Evolutionary conservation across 2,113 vertebrate genomes (phyloP).

Genomic region (Micronycteris hirsuta): DNA sequence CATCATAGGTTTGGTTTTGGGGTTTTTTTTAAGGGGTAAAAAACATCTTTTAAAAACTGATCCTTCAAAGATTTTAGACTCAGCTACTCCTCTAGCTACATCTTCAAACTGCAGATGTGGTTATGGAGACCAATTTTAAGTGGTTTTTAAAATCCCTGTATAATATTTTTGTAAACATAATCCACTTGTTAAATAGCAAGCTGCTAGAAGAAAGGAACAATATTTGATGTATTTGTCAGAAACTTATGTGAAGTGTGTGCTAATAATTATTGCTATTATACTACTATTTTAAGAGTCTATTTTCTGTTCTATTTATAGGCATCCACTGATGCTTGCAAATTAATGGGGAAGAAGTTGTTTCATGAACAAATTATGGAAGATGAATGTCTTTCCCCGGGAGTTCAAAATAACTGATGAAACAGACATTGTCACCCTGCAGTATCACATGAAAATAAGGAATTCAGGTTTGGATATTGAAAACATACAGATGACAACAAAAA

Average conservation of each 20-base stretch:
- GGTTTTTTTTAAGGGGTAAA: neutral
- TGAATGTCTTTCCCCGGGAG: slow-evolving; percentile 52
- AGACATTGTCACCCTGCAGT: slow-evolving; percentile 77
- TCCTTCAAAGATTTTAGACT: neutral
- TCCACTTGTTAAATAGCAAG: slow-evolving; percentile 33
- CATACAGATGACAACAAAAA: neutral
- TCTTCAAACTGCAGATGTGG: slow-evolving; percentile 25
- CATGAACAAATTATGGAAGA: slow-evolving; percentile 70
- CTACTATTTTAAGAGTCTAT: slow-evolving; percentile 43
- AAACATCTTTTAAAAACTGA: neutral
- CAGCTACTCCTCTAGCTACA: neutral
- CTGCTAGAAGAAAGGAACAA: slow-evolving; percentile 14
- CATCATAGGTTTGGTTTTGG: neutral
- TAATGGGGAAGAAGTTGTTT: slow-evolving; percentile 74
- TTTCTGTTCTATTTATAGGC: slow-evolving; percentile 73
- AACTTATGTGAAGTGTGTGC: slow-evolving; percentile 7
- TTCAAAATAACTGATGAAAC: slow-evolving; percentile 66
- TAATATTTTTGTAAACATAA: slow-evolving; percentile 7
- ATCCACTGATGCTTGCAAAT: slow-evolving; percentile 71
- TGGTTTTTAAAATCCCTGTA: slow-evolving; percentile 25
- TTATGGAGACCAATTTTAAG: slow-evolving; percentile 21
- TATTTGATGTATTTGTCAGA: slow-evolving; percentile 43
- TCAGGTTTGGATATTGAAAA: slow-evolving; percentile 22
- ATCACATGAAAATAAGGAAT: slow-evolving; percentile 78
- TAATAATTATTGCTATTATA: slow-evolving; percentile 39